Evolutionary conservation across 2,888 invertebrate species (phyloP).

Genomic region (Buathra laborator): DNA sequence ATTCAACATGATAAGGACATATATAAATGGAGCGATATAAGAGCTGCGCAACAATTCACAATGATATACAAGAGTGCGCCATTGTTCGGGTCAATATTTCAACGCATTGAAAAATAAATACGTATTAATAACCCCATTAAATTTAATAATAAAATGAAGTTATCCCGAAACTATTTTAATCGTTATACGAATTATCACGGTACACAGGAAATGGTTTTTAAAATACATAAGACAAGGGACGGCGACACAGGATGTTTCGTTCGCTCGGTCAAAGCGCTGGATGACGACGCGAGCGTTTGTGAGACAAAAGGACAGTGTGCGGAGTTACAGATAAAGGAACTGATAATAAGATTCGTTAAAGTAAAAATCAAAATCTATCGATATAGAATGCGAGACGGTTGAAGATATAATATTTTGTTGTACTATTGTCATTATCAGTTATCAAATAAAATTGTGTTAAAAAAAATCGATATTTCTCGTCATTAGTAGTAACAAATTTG

Average conservation of each 20-base stretch:
- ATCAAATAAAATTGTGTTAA: neutral
- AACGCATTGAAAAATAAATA: neutral
- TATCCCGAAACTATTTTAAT: too few relatives aligned
- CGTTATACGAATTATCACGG: neutral
- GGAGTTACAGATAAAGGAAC: neutral
- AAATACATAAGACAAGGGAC: slow-evolving; percentile 35
- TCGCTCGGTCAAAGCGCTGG: slow-evolving; percentile 70
- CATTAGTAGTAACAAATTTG: neutral
- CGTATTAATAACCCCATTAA: neutral
- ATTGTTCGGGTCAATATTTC: slow-evolving; percentile 10
- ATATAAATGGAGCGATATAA: neutral
- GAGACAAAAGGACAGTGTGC: slow-evolving; percentile 52
- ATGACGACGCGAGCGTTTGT: slow-evolving; percentile 60
- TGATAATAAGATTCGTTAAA: neutral
- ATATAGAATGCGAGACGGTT: neutral
- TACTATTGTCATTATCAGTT: neutral
- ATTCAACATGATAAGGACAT: neutral
- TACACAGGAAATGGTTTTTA: neutral
- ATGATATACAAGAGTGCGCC: neutral
- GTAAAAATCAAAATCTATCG: neutral
- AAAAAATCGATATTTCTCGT: neutral
- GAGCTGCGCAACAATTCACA: slow-evolving; percentile 27
- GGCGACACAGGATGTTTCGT: slow-evolving; percentile 64
- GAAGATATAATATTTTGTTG: neutral
- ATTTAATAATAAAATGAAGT: too few relatives aligned